Evolutionary conservation across 2,797 vertebrate species (phyloP).

Genomic region (Apogon talboti): DNA sequence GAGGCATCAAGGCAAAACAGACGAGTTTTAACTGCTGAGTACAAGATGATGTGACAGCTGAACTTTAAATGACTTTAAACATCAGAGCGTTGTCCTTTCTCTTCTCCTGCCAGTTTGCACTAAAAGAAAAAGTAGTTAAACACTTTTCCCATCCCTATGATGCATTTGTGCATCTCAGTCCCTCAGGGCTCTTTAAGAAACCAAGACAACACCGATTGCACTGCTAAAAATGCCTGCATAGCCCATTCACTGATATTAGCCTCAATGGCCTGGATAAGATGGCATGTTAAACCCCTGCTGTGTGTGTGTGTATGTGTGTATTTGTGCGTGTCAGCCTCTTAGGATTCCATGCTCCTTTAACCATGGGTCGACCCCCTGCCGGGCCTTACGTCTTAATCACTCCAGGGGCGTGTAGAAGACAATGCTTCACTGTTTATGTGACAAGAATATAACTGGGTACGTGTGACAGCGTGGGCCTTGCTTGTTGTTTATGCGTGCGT

Average conservation of each 20-base stretch:
- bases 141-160: conserved; percentile 29
- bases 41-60: conserved; percentile 23
- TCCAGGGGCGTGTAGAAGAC: conserved; percentile 56
- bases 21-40: conserved; percentile 23
- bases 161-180: conserved; percentile 47
- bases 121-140: conserved; percentile 13
- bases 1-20: conserved; percentile 3
- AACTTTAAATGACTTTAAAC: conserved; percentile 30
- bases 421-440: conserved; percentile 64
- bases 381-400: conserved; percentile 72
- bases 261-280: conserved; percentile 76
- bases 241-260: conserved; percentile 81
- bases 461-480: conserved; percentile 14
- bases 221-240: conserved; percentile 61
- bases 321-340: conserved; percentile 49
- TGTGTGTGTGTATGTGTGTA: conserved; percentile 20
- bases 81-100: conserved; percentile 12
- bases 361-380: conserved; percentile 45
- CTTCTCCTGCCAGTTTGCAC: conserved; percentile 9
- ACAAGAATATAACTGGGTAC: conserved; percentile 54
- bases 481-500: conserved; percentile 36
- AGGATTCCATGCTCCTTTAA: conserved; percentile 66
- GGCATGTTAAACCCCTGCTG: conserved; percentile 75
- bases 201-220: conserved; percentile 39
- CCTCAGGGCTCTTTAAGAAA: conserved; percentile 57